Base-by-base conservation (phyloP, 2,797 vertebrate species). In the Fistularia commersonii region DNA sequence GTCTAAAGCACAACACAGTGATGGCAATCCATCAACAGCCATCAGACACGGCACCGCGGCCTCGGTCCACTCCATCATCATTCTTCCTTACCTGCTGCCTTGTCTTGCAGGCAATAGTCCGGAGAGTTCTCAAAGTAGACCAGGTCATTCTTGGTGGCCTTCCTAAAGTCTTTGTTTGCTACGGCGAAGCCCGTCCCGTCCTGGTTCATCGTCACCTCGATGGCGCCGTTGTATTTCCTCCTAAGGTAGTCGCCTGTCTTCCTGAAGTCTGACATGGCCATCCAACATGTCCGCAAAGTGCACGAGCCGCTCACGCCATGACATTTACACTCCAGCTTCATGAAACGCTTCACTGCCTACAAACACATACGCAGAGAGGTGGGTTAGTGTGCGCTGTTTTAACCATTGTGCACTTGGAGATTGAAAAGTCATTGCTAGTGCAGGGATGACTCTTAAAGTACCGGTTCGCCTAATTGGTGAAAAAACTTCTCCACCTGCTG, bases 81-180 rank as follows among this genome's bases (percentile, higher is more conserved):
- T 23, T 23, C 4, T 23, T 8, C 10, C 82, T 90, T 85, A 99
- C 97, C 97, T 92, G 95, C 95, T 61, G 93, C 89, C 86, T 97
- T 98, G 88, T 99, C 96, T 89, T 95, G 90, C 70, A 98, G 84
- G 41, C 97, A 99, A 76, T 99, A 99, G 83, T 99, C 95, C 0
- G 97, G 97, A 0, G 97, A 99, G 85, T 96, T 98, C 86, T 99
- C 97, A 41, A 98, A 98, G 84, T 99, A 99, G 72, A 99, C 97
- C 71, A 99, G 91, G 76, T 99, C 95, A 3, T 94, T 96, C 77
- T 98, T 95, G 75, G 89, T 91, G 69, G 88, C 83, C 58, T 89
- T 91, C 52, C 89, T 81, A 76, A 91, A 91, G 72, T 85, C 89
- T 86, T 96, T 95, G 81, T 98, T 95, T 51, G 96, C 94, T 53